A percentile compares a stretch with the other conserved stretches of the same genome.
phyloP scores from a whole-genome alignment of 2,113 vertebrate species.

The Cervus canadensis region DNA sequence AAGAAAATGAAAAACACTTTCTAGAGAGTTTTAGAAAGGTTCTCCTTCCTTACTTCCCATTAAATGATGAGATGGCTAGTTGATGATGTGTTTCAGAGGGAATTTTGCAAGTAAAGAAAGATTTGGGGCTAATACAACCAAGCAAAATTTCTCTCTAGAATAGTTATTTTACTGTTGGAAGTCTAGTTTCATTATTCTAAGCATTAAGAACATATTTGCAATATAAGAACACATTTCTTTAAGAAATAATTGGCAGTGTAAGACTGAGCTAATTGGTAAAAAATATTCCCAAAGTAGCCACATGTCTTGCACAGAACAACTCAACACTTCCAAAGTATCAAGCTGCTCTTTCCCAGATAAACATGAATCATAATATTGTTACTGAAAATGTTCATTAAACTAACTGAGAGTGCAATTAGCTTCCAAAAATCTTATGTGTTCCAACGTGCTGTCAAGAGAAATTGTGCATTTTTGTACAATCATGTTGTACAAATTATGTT shows the following conservation, averaged over 20 bases:
- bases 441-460: conserved; percentile 57
- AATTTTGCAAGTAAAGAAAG: not conserved
- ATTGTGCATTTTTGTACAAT: not conserved
- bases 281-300: conserved; percentile 18
- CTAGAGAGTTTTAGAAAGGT: not conserved
- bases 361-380: conserved; percentile 63
- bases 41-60: not conserved
- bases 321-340: conserved; percentile 29
- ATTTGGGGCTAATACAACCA: not conserved
- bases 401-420: conserved; percentile 62
- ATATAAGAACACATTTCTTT: not conserved
- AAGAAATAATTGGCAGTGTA: conserved; percentile 11
- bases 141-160: not conserved
- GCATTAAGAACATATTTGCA: not conserved
- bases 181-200: not conserved
- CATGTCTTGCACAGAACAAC: conserved; percentile 42
- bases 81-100: not conserved
- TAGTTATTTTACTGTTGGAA: not conserved
- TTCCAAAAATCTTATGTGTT: conserved; percentile 56
- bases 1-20: not conserved
- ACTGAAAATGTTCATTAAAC: conserved; percentile 63
- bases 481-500: conserved; percentile 17
- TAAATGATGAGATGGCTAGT: not conserved
- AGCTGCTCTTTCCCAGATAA: conserved; percentile 53
- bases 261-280: conserved; percentile 24